A percentile compares a stretch with the other conserved stretches of the same genome.
Evolutionary conservation across 2,797 vertebrate genomes (phyloP).

Genomic region (Phataginus tetradactyla): DNA sequence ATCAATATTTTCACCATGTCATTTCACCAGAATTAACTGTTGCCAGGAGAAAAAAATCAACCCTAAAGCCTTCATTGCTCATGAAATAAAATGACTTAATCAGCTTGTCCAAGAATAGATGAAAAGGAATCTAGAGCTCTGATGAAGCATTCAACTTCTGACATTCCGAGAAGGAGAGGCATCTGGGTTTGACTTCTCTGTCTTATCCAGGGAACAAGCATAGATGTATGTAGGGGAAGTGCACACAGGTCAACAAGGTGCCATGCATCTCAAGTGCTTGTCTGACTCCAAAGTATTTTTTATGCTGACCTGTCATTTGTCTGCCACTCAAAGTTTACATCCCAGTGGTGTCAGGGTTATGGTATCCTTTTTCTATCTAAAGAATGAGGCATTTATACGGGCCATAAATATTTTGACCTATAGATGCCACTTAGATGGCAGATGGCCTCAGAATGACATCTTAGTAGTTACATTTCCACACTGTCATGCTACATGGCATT

Average conservation of each 20-base stretch:
- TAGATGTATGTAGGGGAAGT: neutral
- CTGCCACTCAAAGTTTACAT: slow-evolving; percentile 9
- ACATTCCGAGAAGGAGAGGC: neutral
- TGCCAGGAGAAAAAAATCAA: slow-evolving; percentile 69
- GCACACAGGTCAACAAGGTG: neutral
- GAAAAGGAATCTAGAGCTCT: slow-evolving; percentile 23
- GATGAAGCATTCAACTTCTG: neutral
- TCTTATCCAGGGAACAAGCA: neutral
- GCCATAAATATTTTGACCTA: neutral
- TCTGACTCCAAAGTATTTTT: neutral
- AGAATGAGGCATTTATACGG: neutral
- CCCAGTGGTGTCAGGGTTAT: neutral
- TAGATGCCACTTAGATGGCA: neutral
- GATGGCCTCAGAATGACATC: neutral
- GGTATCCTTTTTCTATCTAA: neutral
- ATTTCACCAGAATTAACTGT: slow-evolving; percentile 77
- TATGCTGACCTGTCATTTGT: neutral
- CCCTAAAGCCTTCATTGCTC: slow-evolving; percentile 61
- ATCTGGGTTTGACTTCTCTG: neutral
- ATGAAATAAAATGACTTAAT: slow-evolving; percentile 69
- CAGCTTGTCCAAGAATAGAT: slow-evolving; percentile 52
- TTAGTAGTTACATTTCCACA: neutral
- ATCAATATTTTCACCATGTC: slow-evolving; percentile 77
- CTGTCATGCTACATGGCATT: neutral
- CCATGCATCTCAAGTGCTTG: neutral